phyloP scores from a whole-genome alignment of 35 echinoderm and acorn worm species.

The Strongylocentrotus purpuratus region DNA sequence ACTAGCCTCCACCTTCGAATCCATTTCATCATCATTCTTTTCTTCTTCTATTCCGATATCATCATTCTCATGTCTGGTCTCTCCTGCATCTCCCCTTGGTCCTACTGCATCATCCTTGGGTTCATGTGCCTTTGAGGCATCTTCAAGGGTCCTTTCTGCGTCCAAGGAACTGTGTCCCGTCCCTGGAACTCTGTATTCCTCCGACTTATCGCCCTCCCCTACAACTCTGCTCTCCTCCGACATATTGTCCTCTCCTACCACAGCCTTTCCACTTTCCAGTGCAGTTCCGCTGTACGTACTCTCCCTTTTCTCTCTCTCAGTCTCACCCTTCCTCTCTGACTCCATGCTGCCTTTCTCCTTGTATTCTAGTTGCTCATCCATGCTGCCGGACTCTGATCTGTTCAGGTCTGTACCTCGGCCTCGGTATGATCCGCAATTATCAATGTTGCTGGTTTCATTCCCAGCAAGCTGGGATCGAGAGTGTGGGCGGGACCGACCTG shows the following conservation, averaged over 20 bases:
- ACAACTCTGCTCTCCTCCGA: not conserved
- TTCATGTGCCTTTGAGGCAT: not conserved
- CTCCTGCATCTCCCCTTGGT: not conserved
- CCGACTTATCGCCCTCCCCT: not conserved
- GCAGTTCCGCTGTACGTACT: not conserved
- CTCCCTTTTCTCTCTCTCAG: not conserved
- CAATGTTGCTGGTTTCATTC: not conserved
- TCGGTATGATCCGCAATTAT: not conserved
- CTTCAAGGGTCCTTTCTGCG: not conserved
- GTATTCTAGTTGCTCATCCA: not conserved
- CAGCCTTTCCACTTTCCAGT: not conserved
- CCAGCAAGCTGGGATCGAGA: not conserved
- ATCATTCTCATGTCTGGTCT: not conserved
- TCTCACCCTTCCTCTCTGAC: not conserved
- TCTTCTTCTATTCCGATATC: not conserved
- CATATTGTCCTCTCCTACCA: not conserved
- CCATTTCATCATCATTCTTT: not conserved
- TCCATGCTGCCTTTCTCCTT: conserved; percentile 14
- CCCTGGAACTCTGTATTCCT: not conserved
- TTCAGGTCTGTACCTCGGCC: not conserved
- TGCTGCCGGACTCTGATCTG: not conserved
- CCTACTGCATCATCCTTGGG: not conserved
- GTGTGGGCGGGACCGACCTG: not conserved
- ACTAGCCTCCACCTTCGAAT: not conserved
- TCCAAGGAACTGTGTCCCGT: not conserved